A percentile compares a stretch with the other conserved stretches of the same genome.
Conservation (phyloP, 2,113 vertebrate species). For the Willisornis vidua region DNA sequence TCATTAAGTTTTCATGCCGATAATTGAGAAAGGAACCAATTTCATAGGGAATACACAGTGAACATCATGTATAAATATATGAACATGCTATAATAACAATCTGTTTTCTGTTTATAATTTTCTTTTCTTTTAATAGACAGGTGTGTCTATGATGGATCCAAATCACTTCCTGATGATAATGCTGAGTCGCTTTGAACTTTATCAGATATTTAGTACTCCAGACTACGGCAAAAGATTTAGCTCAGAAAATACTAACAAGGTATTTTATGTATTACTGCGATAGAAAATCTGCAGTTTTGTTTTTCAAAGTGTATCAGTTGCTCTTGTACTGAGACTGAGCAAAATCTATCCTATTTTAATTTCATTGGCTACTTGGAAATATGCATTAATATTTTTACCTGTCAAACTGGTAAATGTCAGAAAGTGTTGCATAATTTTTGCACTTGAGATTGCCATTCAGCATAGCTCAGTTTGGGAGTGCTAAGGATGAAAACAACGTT, state of each 20-base stretch:
- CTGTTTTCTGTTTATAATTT: not conserved
- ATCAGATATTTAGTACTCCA: conserved; percentile 91
- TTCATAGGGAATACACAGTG: not conserved
- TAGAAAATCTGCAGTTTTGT: not conserved
- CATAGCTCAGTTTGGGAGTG: not conserved
- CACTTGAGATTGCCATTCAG: not conserved
- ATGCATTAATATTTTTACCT: not conserved
- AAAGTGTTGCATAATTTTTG: not conserved
- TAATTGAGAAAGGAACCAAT: not conserved
- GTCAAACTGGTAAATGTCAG: not conserved
- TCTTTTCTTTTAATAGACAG: conserved; percentile 79
- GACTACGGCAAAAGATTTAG: conserved; percentile 91
- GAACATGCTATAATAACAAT: not conserved
- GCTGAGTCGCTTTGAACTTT: conserved; percentile 94
- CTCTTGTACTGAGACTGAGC: not conserved
- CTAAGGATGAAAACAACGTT: not conserved
- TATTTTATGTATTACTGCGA: conserved; percentile 40
- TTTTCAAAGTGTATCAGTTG: not conserved
- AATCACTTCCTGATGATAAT: conserved; percentile 98
- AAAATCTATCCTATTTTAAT: not conserved
- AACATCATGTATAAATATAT: not conserved
- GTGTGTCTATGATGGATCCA: conserved; percentile 98
- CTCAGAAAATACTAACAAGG: conserved; percentile 90
- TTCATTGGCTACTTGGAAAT: not conserved
- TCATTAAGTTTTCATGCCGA: not conserved